phyloP scores from a whole-genome alignment of 2,888 invertebrate genomes.

The Keiferia lycopersicella region DNA sequence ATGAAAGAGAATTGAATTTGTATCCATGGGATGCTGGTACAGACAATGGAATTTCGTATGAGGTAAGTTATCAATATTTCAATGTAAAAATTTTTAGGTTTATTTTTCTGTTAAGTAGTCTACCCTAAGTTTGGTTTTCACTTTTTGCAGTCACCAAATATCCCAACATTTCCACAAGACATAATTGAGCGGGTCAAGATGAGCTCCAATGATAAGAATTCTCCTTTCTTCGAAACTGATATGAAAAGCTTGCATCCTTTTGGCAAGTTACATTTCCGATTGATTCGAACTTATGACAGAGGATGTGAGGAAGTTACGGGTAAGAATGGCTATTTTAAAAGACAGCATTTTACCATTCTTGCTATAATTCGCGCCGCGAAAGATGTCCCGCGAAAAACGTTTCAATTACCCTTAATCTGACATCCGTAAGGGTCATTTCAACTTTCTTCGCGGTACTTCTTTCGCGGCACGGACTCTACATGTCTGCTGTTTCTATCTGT shows the following conservation, averaged over 20 bases:
- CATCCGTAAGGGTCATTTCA: no score
- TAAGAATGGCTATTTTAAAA: background rate
- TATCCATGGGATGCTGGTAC: conserved; percentile 98
- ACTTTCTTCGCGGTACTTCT: no score
- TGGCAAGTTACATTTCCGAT: conserved; percentile 60
- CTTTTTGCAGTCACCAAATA: conserved; percentile 59
- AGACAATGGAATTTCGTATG: conserved; percentile 94
- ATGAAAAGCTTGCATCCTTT: conserved; percentile 70
- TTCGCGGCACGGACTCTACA: no score
- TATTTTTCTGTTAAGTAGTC: no score
- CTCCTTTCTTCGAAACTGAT: conserved; percentile 68
- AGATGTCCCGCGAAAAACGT: no score
- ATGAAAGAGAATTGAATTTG: conserved; percentile 89
- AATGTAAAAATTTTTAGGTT: no score
- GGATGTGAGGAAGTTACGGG: conserved; percentile 55
- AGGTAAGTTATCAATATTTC: conserved; percentile 76
- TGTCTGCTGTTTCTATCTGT: no score
- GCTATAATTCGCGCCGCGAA: no score
- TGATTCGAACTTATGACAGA: conserved; percentile 63
- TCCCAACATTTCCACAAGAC: conserved; percentile 67
- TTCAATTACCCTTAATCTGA: no score
- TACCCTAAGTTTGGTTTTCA: background rate
- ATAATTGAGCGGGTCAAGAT: conserved; percentile 61
- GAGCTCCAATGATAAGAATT: conserved; percentile 69
- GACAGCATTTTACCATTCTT: no score